Evolutionary conservation across 2,888 invertebrate genomes (phyloP), one percentile per base, ranked within the genome.

Genomic region (Entomobrya proxima): DNA sequence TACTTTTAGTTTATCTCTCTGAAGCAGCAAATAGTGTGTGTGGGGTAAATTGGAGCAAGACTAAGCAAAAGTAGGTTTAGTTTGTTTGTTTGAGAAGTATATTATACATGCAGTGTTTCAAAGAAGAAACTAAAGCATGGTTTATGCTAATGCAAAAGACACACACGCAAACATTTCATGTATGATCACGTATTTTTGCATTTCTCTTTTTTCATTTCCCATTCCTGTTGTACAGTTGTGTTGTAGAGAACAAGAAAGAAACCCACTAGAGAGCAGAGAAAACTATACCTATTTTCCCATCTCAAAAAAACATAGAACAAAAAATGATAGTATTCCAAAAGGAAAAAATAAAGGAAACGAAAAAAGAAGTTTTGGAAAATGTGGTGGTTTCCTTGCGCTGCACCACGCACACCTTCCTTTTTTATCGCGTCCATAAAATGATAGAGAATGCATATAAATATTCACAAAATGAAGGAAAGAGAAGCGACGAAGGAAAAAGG

Each of bases 181-280:
- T 78, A 47, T 21, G 37, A 78, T 64, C 77, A 78, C 77, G 77
- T 78, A 78, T 64, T 78, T 78, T 78, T 78, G 77, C 77, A 78
- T 78, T 64, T 61, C 37, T n/a, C 47, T 47, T 44, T 44, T 61
- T 61, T 21, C 61, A 24, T 69, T 69, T 40, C 69, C 44, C 69
- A 69, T 21, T 69, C 69, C 24, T 40, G 40, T 69, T n/a, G 40
- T 61, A n/a, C n/a, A n/a, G n/a, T n/a, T 69, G 13, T 15, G 69
- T 69, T 24, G 13, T 13, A 21, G 40, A 69, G 21, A 64, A 64
- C n/a, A n/a, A 69, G 35, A 21, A 44, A 35, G 40, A 69, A 69
- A 37, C 61, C 35, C 55, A 55, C 55, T 11, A 55, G 55, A 55
- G 55, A 15, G 52, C 5, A 35, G n/a, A 24, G 3, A 21, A n/a